Base-by-base conservation (phyloP, 1,140 invertebrate genomes). In the Trialeurodes vaporariorum region DNA sequence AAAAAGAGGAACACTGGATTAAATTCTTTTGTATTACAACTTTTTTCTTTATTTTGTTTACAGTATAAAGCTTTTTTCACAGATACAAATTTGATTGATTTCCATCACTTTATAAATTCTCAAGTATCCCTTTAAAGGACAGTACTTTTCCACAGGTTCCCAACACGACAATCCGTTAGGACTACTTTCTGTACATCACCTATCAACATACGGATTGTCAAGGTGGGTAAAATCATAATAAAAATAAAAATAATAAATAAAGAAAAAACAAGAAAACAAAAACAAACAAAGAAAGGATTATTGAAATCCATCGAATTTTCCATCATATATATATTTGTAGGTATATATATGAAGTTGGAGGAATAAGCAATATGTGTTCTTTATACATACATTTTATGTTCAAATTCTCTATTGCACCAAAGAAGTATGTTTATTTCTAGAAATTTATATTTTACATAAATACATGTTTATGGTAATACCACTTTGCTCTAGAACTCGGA, bases 301-400 rank as follows among this genome's bases (percentile, higher is more conserved):
- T 9, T 9, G 34, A 17, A 49, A 9, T n/a, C n/a, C n/a, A n/a
- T n/a, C n/a, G n/a, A n/a, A n/a, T n/a, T n/a, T n/a, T n/a, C n/a
- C n/a, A n/a, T n/a, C n/a, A n/a, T n/a, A n/a, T n/a, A n/a, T n/a
- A n/a, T n/a, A n/a, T n/a, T n/a, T n/a, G n/a, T n/a, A n/a, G n/a
- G n/a, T n/a, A n/a, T n/a, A n/a, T n/a, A n/a, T n/a, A n/a, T n/a
- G n/a, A 49, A 49, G 34, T 49, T 17, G 5, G 5, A 49, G 34
- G 34, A 49, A 17, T 49, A 9, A 49, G 34, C 34, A 49, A 49
- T 49, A 49, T 49, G 34, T 49, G 34, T 49, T 17, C 34, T 49
- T 49, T 49, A 49, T 49, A 49, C 34, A 49, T 49, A 49, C 34
- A 49, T 49, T 49, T n/a, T 49, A 49, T 49, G 34, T 49, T 49